Base-by-base conservation (phyloP, 2,888 invertebrate species). In the Melanchra persicariae region DNA sequence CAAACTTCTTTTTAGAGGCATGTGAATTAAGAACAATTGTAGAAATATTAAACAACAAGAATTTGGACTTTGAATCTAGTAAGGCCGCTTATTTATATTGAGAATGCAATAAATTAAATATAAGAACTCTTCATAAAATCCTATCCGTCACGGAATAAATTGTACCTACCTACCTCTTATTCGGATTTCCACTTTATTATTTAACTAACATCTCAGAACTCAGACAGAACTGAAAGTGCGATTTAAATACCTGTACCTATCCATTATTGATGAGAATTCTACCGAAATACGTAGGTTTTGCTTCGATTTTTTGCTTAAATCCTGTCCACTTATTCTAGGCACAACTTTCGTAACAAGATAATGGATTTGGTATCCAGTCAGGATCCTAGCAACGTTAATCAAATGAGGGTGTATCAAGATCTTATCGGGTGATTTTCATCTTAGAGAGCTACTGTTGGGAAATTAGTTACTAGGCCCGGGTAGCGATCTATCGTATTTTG, bases 381-480 rank as follows among this genome's bases (percentile, higher is more conserved):
- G 73, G 77, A 79, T 71, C 83, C 59, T 17, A 9, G 45, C 43
- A 40, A 79, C 83, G 77, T 82, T 79, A 65, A 79, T 78, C 83
- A 82, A 78, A 82, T 78, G 73, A 78, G 83, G 73, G 73, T 78
- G 64, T 78, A 82, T 78, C 83, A 65, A 78, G 78, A 78, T 79
- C 83, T 72, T 78, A 78, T 78, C 83, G 58, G 34, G 47, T 62
- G 61, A 79, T 78, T 78, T 61, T 78, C 79, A 65, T 78, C 83
- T 77, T 30, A 10, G 79, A 30, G 73, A 63, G 51, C 64, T 61
- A 65, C 61, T 65, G 43, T 45, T 45, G 49, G 43, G 54, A 51
- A 78, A 78, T 82, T 64, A 78, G 79, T 78, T 77, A 34, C 51
- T 55, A 30, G 52, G 57, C 52, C 49, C 9, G 77, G 71, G 43